Percentiles rank a stretch among this genome's conserved stretches.
These are phyloP conservation scores for Brachyptera putata DNA, from an alignment of 2,888 invertebrate species.

Conservation along the genomic window DNA sequence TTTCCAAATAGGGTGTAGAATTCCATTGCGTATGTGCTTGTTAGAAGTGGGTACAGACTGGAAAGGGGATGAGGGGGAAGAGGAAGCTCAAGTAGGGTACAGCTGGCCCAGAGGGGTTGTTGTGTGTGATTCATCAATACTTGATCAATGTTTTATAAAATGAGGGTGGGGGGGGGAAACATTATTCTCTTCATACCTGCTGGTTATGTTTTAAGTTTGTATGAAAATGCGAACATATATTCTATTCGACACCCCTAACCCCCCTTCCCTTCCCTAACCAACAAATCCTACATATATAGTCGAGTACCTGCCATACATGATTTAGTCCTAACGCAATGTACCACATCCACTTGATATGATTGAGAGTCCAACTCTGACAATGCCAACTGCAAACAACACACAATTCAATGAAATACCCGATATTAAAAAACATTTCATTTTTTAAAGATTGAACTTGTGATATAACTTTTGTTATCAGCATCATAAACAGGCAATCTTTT, in stretches of 20 bases:
- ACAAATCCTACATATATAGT: too few relatives aligned
- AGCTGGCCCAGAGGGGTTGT: slow-evolving; percentile 12
- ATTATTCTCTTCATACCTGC: slow-evolving; percentile 17
- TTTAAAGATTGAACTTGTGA: not conserved
- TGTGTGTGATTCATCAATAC: slow-evolving; percentile 21
- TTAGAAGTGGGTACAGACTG: not conserved
- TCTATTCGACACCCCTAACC: slow-evolving; percentile 13
- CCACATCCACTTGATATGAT: slow-evolving; percentile 6
- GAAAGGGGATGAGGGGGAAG: not conserved
- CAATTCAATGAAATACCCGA: slow-evolving; percentile 14
- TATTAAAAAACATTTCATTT: slow-evolving; percentile 8
- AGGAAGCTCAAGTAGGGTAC: slow-evolving; percentile 4
- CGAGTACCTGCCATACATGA: slow-evolving; percentile 10
- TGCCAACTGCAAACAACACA: slow-evolving; percentile 12
- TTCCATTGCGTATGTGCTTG: slow-evolving; percentile 9
- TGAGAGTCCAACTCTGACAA: slow-evolving; percentile 6
- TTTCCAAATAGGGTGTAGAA: not conserved
- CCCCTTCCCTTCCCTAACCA: not conserved
- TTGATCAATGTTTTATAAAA: slow-evolving; percentile 16
- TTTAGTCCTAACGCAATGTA: slow-evolving; percentile 7
- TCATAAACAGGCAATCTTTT: not conserved
- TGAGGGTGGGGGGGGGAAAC: not conserved
- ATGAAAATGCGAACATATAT: slow-evolving; percentile 14
- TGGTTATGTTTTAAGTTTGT: slow-evolving; percentile 15
- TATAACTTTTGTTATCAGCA: not conserved